phyloP scores from a whole-genome alignment of 53 echinoderm and acorn worm species.

The Apostichopus leukothele region DNA sequence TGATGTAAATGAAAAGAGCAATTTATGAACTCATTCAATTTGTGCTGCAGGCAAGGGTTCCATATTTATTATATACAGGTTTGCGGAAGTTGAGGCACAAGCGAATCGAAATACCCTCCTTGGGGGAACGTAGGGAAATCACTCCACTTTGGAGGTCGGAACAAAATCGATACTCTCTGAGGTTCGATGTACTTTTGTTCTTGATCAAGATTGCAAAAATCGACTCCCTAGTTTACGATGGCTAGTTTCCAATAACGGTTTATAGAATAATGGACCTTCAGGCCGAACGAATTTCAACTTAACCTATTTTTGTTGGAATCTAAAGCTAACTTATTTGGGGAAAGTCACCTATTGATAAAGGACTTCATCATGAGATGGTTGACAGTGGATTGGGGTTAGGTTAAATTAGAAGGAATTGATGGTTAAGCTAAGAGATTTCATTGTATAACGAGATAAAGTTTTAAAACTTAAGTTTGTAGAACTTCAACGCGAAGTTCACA shows the following conservation, averaged over 20 bases:
- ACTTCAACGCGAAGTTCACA: too few relatives aligned
- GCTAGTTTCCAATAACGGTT: constrained; percentile 26
- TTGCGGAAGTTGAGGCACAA: constrained; percentile 36
- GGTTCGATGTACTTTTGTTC: constrained; percentile 26
- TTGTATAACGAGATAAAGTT: background rate
- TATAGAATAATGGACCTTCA: constrained; percentile 32
- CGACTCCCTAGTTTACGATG: constrained; percentile 5
- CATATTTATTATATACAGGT: constrained; percentile 44
- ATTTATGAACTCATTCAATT: constrained; percentile 48
- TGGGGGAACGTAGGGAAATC: constrained; percentile 29
- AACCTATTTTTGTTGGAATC: constrained; percentile 20
- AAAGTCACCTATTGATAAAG: constrained; percentile 16
- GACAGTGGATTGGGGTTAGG: background rate
- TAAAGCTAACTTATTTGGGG: background rate
- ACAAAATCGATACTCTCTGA: constrained; percentile 10
- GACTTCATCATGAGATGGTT: constrained; percentile 12
- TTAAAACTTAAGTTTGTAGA: background rate
- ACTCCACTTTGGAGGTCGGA: constrained; percentile 42
- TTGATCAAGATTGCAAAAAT: background rate
- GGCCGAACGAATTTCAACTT: constrained; percentile 43
- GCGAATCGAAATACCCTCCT: constrained; percentile 38
- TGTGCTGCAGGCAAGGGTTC: constrained; percentile 25
- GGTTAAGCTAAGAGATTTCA: background rate
- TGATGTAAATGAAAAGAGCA: constrained; percentile 44
- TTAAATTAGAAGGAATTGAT: constrained; percentile 1